Conservation (phyloP, 2,797 vertebrate species). For the Eulemur coronatus region DNA sequence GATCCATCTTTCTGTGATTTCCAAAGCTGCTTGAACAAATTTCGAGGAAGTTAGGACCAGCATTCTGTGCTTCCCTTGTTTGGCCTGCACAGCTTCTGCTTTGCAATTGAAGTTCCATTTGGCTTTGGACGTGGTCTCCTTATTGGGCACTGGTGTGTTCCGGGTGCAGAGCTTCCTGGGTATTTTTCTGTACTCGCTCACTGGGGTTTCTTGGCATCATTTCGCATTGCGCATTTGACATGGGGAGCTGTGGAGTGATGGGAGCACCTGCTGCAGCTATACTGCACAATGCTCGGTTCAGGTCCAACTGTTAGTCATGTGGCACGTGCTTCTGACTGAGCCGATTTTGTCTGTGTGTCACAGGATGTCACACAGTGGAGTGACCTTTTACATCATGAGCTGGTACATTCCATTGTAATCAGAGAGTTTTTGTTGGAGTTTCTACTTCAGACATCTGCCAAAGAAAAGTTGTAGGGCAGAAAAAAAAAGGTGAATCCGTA, state of each 20-base stretch:
- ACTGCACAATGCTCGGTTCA: constrained; percentile 58
- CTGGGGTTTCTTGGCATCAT: constrained; percentile 15
- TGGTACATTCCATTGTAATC: constrained; percentile 20
- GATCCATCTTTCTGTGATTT: neutral
- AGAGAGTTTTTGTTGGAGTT: constrained; percentile 21
- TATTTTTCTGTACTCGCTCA: neutral
- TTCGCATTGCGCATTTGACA: constrained; percentile 58
- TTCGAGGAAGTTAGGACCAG: neutral
- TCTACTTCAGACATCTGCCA: constrained; percentile 1
- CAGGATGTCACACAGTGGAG: neutral
- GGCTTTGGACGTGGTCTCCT: neutral
- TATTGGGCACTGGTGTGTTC: neutral
- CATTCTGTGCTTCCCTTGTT: neutral
- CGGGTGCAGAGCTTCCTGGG: neutral
- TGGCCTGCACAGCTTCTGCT: neutral
- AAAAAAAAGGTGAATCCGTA: neutral
- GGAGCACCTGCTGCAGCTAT: constrained; percentile 43
- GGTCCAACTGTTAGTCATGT: neutral
- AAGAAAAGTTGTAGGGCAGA: neutral
- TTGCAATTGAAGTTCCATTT: neutral
- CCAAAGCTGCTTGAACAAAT: neutral
- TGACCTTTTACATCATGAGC: constrained; percentile 26
- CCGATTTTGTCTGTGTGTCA: constrained; percentile 15
- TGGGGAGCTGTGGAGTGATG: neutral
- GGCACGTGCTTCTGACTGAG: constrained; percentile 44